Evolutionary conservation across 2,888 invertebrate species (phyloP), one percentile per base, ranked within the genome.

Genomic region (Sinhomidia bicolor): DNA sequence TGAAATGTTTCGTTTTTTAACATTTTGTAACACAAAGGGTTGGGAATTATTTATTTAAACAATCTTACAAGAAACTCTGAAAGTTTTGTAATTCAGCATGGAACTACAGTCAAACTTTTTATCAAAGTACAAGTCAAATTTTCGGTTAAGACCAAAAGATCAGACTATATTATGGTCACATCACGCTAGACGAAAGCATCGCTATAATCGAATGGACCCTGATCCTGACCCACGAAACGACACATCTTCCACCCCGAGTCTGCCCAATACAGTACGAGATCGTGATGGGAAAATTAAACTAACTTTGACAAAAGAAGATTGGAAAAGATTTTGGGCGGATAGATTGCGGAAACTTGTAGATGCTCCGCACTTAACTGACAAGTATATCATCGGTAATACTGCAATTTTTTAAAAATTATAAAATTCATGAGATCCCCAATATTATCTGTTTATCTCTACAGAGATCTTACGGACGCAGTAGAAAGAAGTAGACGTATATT

Each of bases 191-290:
- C 62, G 60, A n/a, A 26, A 23, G 14, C 88, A 36, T 60, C 65
- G 29, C 0, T 88, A 32, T 44, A 88, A 84, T 71, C 78, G 84
- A 7, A 47, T 88, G 79, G 88, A 88, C 54, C 88, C 88, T 17
- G 71, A 84, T 12, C 62, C 83, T 3, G 88, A 88, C 4, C 26
- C 76, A 0, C 26, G 41, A 29, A 62, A 51, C 36, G 80, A 83
- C 9, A 9, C 29, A n/a, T 14, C 44, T 47, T 47, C 81, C 4
- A n/a, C 74, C 5, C 29, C 44, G 0, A 41, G 17, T 10, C 47
- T 32, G 10, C 80, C 76, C 0, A 41, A 3, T 44, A 29, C 17
- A 2, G 32, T 44, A 6, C 54, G 47, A 60, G 57, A 32, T 5
- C 47, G 44, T 4, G 20, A 65, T 9, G 83, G 88, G 6, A 44